Evolutionary conservation across 2,888 invertebrate genomes (phyloP).

Genomic region (Celastrina argiolus): DNA sequence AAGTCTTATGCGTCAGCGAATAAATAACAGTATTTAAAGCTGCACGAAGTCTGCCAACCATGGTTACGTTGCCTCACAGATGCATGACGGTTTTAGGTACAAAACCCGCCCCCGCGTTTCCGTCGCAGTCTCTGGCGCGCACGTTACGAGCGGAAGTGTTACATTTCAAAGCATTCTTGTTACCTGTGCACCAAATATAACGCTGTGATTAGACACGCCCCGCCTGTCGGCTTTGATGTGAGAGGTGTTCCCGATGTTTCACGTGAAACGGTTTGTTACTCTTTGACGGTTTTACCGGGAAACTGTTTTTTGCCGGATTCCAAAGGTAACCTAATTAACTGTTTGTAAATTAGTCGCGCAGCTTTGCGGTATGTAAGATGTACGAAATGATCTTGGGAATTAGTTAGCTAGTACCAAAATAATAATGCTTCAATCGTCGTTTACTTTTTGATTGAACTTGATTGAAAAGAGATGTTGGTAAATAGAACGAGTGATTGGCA

Average conservation of each 20-base stretch:
- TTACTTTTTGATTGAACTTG: too few species aligned
- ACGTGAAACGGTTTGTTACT: conserved; percentile 26
- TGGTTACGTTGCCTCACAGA: conserved; percentile 7
- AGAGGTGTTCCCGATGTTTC: conserved; percentile 44
- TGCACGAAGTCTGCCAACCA: background rate
- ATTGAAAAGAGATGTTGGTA: too few species aligned
- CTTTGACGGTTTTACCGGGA: conserved; percentile 12
- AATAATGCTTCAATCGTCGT: too few species aligned
- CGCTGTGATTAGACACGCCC: conserved; percentile 48
- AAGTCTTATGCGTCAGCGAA: too few species aligned
- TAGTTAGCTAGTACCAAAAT: background rate
- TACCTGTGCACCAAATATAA: conserved; percentile 73
- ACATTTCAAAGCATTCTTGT: conserved; percentile 75
- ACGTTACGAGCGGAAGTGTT: conserved; percentile 72
- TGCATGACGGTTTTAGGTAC: conserved; percentile 33
- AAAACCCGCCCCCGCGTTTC: conserved; percentile 22
- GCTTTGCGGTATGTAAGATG: background rate
- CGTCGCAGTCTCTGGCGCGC: conserved; percentile 37
- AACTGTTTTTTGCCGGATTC: background rate
- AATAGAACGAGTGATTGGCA: too few species aligned
- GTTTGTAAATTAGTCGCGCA: background rate
- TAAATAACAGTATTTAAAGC: too few species aligned
- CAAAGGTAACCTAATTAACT: background rate
- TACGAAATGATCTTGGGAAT: background rate
- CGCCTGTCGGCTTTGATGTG: conserved; percentile 52